Conservation (phyloP, 2,888 invertebrate genomes). For the Caenorhabditis sp. region DNA sequence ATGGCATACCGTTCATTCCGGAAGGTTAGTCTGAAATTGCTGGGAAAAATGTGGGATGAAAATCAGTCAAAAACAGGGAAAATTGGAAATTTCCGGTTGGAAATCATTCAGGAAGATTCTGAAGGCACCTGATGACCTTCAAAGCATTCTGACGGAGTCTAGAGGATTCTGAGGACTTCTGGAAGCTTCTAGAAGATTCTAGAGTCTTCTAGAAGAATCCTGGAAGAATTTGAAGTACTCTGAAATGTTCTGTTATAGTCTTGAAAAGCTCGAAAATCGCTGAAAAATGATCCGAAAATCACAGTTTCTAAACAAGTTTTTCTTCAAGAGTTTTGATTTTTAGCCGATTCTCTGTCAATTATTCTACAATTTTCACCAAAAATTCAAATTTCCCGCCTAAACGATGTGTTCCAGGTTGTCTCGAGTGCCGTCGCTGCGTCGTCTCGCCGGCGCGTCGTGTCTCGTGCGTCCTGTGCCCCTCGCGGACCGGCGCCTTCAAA, state of each 20-base stretch:
- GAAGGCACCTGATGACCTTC: no score
- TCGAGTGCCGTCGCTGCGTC: constrained; percentile 96
- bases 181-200: no score
- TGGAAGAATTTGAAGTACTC: no score
- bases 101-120: no score
- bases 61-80: neutral
- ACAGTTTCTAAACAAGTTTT: neutral
- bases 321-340: no score
- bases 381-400: neutral
- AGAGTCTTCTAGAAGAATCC: no score
- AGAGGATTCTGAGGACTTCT: no score
- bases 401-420: constrained; percentile 87
- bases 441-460: constrained; percentile 96
- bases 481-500: constrained; percentile 98
- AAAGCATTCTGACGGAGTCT: no score
- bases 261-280: no score
- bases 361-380: neutral
- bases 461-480: constrained; percentile 97
- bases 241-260: no score
- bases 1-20: constrained; percentile 97
- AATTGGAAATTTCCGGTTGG: no score
- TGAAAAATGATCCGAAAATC: neutral
- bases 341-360: neutral
- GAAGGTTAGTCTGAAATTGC: constrained; percentile 86
- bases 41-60: neutral